Percentiles rank a stretch among this genome's conserved stretches.
Conservation (phyloP, 2,113 vertebrate species). For the Apistogramma diplotaenia region DNA sequence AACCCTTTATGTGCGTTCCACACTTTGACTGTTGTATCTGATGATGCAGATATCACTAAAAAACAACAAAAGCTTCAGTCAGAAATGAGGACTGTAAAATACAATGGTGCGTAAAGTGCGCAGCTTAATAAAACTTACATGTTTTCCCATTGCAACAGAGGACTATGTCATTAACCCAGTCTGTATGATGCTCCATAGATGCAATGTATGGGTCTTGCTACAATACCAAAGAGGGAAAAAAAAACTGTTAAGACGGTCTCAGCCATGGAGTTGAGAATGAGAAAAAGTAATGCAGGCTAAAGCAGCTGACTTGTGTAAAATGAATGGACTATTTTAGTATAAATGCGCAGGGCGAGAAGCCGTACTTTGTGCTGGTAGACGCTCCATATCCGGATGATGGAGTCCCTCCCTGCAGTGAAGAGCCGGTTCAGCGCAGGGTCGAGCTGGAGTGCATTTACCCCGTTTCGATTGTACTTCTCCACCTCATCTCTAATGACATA, state of each 20-base stretch:
- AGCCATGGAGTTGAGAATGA: neutral
- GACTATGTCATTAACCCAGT: slow-evolving; percentile 98
- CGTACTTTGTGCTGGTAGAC: slow-evolving; percentile 97
- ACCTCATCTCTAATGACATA: slow-evolving; percentile 99
- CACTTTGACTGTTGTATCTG: slow-evolving; percentile 98
- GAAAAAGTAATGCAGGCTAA: neutral
- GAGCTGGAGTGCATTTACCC: slow-evolving; percentile 95
- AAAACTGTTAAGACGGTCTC: neutral
- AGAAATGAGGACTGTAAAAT: neutral
- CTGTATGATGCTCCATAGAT: slow-evolving; percentile 98
- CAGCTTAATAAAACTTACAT: slow-evolving; percentile 78
- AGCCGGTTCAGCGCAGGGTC: slow-evolving; percentile 93
- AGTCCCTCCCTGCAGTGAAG: slow-evolving; percentile 95
- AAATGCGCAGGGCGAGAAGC: neutral
- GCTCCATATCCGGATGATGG: slow-evolving; percentile 99
- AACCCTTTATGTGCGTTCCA: slow-evolving; percentile 99
- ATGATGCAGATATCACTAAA: slow-evolving; percentile 96
- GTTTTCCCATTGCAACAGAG: slow-evolving; percentile 99
- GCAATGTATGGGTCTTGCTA: slow-evolving; percentile 99
- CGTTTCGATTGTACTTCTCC: slow-evolving; percentile 96
- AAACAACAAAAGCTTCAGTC: neutral
- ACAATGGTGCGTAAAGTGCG: neutral
- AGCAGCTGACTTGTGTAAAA: neutral
- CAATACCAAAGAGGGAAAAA: slow-evolving; percentile 12
- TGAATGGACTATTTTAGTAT: neutral